Evolutionary conservation across 2,888 invertebrate species (phyloP), one percentile per base, ranked within the genome.

Genomic region (Idaea straminata): DNA sequence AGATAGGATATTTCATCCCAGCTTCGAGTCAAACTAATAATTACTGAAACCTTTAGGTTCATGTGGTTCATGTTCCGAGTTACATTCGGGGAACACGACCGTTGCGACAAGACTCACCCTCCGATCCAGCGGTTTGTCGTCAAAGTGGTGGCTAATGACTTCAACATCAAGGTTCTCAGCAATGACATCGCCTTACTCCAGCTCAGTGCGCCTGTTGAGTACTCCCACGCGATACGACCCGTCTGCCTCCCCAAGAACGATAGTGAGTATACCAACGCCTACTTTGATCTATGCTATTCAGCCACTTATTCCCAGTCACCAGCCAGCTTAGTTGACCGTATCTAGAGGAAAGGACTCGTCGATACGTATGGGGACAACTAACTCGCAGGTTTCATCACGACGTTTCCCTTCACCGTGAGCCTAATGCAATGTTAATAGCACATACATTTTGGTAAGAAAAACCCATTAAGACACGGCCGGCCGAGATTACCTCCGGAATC

Each of bases 41-140:
- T 0, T 0, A 47, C 13, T 47, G 47, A 13, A 16, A 15, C n/a
- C 2, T 58, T 15, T 87, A 96, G 96, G 64, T 97, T 97, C 86
- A 96, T 97, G 96, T 97, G 97, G 97, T 97, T 97, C 87, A 95
- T 97, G 95, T 97, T 97, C 81, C 96, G 96, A 79, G 96, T 97
- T 62, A 96, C 96, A 3, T 96, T 97, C 74, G 97, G 97, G 0
- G 97, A 97, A 82, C 97, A 97, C 83, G 95, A 97, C 83, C 95
- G 97, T 60, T 97, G 97, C 83, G 94, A 94, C 73, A 94, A 94
- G 69, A 94, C 94, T 60, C 92, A 91, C 63, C 90, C 94, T 47
- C 95, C 96, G 0, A 96, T 96, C 82, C 95, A 95, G 0, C 94
- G 97, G 66, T 96, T 95, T 81, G 95, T 97, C 25, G 86, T 96